Evolutionary conservation across 30 jellyfish, hydroid and myxozoan species (phyloP), one percentile per base, ranked within the genome.

Genomic region (Chironex yamaguchii): DNA sequence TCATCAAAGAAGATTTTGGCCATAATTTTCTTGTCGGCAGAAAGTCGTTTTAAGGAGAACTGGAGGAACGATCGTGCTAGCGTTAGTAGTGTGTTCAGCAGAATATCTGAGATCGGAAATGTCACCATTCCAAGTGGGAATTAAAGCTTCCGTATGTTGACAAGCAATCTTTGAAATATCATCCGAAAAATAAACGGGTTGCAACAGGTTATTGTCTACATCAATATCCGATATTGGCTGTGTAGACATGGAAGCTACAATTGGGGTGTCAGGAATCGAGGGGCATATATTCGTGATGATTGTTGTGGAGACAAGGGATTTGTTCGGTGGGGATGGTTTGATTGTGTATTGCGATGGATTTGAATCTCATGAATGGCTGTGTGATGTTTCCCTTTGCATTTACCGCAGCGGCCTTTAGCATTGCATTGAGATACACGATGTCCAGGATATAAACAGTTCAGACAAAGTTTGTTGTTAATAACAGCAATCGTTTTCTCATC

Each of bases 381-480:
- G 77, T 71, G 85, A 23, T 71, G 85, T 36, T 71, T 71, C 4
- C 85, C 85, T n/a, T n/a, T n/a, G 26, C 85, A 71, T 42, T 71
- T 71, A 23, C 50, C 85, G 49, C 76, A 71, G 26, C 85, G 85
- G 13, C 85, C 74, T 42, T 48, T 71, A 2, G 85, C 85, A 71
- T 71, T 54, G 1, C n/a, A n/a, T n/a, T n/a, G n/a, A n/a, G n/a
- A n/a, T n/a, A n/a, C n/a, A n/a, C n/a, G n/a, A n/a, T n/a, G n/a
- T n/a, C n/a, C n/a, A n/a, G n/a, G n/a, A n/a, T n/a, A n/a, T n/a
- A n/a, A n/a, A n/a, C n/a, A n/a, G n/a, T n/a, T n/a, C n/a, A n/a
- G n/a, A n/a, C n/a, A n/a, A n/a, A n/a, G n/a, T n/a, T n/a, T n/a
- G n/a, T n/a, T n/a, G n/a, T n/a, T n/a, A n/a, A n/a, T n/a, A n/a